Conservation (phyloP, 30 jellyfish, hydroid and myxozoan genomes). For the Haliclystus octoradiatus region DNA sequence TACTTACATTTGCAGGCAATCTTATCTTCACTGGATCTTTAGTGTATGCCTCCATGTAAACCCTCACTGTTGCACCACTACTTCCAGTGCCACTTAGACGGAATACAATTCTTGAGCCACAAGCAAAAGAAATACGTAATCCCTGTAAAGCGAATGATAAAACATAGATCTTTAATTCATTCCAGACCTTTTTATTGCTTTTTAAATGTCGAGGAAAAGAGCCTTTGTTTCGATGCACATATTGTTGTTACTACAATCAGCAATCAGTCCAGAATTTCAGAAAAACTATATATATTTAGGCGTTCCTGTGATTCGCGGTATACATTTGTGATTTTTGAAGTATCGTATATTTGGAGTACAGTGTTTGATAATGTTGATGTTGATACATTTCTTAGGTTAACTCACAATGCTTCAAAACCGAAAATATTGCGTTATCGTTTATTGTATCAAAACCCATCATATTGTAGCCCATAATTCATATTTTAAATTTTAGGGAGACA, state of each 20-base stretch:
- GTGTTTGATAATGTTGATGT: neutral
- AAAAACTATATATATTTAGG: too few relatives aligned
- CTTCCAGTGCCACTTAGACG: conserved; percentile 97
- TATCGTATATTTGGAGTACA: neutral
- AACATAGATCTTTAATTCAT: neutral
- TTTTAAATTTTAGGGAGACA: neutral
- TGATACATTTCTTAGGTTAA: neutral
- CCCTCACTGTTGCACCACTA: conserved; percentile 76
- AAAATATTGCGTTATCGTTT: neutral
- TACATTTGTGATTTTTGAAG: too few relatives aligned
- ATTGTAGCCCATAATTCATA: too few relatives aligned
- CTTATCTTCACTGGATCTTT: conserved; percentile 19
- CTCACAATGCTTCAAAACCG: neutral
- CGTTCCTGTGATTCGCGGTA: too few relatives aligned
- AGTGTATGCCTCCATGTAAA: conserved; percentile 68
- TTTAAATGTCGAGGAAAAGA: too few relatives aligned
- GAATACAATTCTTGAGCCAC: conserved; percentile 49
- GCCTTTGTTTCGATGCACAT: too few relatives aligned
- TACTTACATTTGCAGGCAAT: too few relatives aligned
- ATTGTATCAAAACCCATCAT: neutral
- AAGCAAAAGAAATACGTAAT: conserved; percentile 50
- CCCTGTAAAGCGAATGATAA: conserved; percentile 42
- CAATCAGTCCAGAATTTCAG: too few relatives aligned
- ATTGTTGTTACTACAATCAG: too few relatives aligned
- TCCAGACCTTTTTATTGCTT: too few relatives aligned